These are phyloP conservation scores for Falco cherrug DNA, from an alignment of 2,797 vertebrate genomes.

Conservation along the genomic window DNA sequence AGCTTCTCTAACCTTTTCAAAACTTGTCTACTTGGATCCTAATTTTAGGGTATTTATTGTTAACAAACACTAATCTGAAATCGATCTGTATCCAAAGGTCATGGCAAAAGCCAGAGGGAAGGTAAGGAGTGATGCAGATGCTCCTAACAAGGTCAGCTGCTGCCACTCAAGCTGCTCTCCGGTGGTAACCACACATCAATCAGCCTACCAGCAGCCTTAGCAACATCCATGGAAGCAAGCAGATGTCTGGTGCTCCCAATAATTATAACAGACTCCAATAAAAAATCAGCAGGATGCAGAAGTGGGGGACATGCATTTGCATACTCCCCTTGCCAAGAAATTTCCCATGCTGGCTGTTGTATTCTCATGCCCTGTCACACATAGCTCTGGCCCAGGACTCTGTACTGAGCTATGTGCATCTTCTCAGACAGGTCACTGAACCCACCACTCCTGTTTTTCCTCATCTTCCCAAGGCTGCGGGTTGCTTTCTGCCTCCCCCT, in stretches of 20 bases:
- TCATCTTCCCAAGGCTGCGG: background rate
- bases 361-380: background rate
- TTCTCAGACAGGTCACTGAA: background rate
- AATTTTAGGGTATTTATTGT: constrained; percentile 56
- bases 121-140: background rate
- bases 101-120: constrained; percentile 23
- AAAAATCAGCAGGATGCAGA: background rate
- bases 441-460: background rate
- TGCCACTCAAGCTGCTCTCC: constrained; percentile 41
- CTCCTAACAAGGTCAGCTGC: constrained; percentile 57
- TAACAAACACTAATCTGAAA: constrained; percentile 48
- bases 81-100: constrained; percentile 49
- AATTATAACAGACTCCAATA: background rate
- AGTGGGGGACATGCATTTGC: background rate
- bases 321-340: background rate
- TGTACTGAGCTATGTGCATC: background rate
- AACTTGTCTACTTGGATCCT: background rate
- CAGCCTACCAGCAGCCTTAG: constrained; percentile 1
- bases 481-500: background rate
- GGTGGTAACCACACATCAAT: constrained; percentile 32
- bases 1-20: constrained; percentile 47
- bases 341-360: background rate
- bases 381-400: background rate
- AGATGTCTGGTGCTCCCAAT: background rate
- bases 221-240: background rate